A percentile compares a stretch with the other conserved stretches of the same genome.
Evolutionary conservation across 2,797 vertebrate genomes (phyloP).

Genomic region (Hybognathus amarus): DNA sequence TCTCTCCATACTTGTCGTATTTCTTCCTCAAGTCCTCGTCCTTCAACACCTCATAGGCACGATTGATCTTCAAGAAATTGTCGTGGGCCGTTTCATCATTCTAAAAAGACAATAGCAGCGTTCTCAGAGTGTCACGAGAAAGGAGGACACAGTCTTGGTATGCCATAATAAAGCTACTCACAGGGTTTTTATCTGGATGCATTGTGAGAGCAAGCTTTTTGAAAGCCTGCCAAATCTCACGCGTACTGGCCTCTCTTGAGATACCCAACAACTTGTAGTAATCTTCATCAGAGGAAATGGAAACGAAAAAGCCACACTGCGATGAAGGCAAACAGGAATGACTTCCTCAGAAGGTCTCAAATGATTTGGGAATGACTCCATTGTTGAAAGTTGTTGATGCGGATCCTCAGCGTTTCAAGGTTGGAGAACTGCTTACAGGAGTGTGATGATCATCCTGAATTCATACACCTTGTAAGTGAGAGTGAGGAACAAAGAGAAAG

Average conservation of each 20-base stretch:
- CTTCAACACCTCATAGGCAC: slow-evolving; percentile 96
- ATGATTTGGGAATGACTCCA: slow-evolving; percentile 60
- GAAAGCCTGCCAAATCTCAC: slow-evolving; percentile 94
- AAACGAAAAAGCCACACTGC: slow-evolving; percentile 68
- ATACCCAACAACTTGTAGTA: slow-evolving; percentile 90
- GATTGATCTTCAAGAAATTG: slow-evolving; percentile 94
- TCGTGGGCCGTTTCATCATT: slow-evolving; percentile 90
- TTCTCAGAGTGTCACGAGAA: not conserved
- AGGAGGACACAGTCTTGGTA: not conserved
- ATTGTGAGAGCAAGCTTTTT: slow-evolving; percentile 95
- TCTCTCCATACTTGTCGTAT: slow-evolving; percentile 97
- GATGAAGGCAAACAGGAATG: slow-evolving; percentile 63
- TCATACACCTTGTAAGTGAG: not conserved
- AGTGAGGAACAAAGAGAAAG: not conserved
- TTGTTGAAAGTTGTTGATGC: slow-evolving; percentile 55
- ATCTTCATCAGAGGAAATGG: slow-evolving; percentile 79
- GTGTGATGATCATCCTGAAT: slow-evolving; percentile 14
- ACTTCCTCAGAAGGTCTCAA: slow-evolving; percentile 62
- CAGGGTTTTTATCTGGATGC: slow-evolving; percentile 98
- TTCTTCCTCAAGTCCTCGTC: slow-evolving; percentile 96
- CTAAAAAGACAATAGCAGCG: slow-evolving; percentile 68
- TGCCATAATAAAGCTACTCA: slow-evolving; percentile 67
- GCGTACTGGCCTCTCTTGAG: slow-evolving; percentile 86
- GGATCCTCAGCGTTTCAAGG: not conserved
- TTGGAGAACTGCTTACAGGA: slow-evolving; percentile 11